Conservation (phyloP, 2,113 vertebrate genomes). For the Lycocorax pyrrhopterus region DNA sequence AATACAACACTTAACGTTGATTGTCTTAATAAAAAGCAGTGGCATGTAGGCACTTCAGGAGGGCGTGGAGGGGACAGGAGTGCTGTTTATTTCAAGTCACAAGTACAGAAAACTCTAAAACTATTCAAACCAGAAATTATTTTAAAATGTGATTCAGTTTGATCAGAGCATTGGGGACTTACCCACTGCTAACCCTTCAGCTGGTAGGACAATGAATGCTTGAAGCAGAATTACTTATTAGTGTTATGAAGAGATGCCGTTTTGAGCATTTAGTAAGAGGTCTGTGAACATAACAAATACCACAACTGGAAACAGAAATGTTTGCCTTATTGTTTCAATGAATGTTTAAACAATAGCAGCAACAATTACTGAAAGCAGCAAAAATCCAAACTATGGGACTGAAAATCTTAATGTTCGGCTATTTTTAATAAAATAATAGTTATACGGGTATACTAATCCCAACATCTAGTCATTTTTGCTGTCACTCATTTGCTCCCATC, state of each 20-base stretch:
- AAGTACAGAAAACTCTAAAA: not conserved
- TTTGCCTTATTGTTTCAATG: not conserved
- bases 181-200: not conserved
- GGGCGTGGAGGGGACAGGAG: not conserved
- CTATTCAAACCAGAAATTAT: not conserved
- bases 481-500: conserved; percentile 17
- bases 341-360: not conserved
- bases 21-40: not conserved
- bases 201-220: not conserved
- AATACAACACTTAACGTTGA: not conserved
- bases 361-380: not conserved
- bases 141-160: not conserved
- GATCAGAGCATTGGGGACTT: not conserved
- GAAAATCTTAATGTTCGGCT: not conserved
- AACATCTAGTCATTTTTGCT: conserved; percentile 17
- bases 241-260: not conserved
- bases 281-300: not conserved
- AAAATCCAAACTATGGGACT: not conserved
- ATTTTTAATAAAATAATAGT: not conserved
- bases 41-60: not conserved
- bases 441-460: not conserved
- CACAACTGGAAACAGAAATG: not conserved
- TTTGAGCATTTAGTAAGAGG: not conserved
- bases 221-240: not conserved
- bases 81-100: not conserved